Conservation (phyloP, 1,140 invertebrate species). For the silkworm (Bombyx mori) region ASM3026992v2 NC_085117.1:3893501-3894000, state of each 20-base stretch:
- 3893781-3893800: conserved; percentile 16
- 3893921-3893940: background rate
- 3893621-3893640: background rate
- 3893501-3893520: too few species aligned
- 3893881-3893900: background rate
- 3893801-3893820: background rate
- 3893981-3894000: background rate
- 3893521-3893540: too few species aligned
- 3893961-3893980: conserved; percentile 1
- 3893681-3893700: conserved; percentile 32
- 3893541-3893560: too few species aligned
- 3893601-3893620: too few species aligned
- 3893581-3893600: too few species aligned
- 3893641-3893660: background rate
- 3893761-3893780: conserved; percentile 18
- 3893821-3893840: background rate
- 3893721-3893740: conserved; percentile 37
- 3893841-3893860: background rate
- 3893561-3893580: too few species aligned
- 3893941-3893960: background rate
- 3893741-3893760: conserved; percentile 27
- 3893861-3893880: background rate
- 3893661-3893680: conserved; percentile 4
- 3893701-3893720: conserved; percentile 9
- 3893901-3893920: background rate